Evolutionary conservation across 2,113 vertebrate species (phyloP).

Genomic region (Mastomys natalensis): DNA sequence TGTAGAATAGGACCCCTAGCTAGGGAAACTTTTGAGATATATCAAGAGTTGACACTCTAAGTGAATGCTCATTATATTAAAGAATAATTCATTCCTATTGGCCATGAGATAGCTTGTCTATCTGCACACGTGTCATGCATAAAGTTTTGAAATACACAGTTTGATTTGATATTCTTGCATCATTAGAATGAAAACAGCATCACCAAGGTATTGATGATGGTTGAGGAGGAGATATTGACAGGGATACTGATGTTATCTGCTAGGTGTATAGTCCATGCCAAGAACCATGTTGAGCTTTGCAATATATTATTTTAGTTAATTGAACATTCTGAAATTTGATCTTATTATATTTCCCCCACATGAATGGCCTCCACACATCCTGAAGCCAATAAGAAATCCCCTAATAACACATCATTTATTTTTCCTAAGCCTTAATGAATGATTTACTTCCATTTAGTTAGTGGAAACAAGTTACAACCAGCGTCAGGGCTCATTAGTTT

Average conservation of each 20-base stretch:
- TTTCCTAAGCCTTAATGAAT: conserved; percentile 58
- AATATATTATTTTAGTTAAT: conserved; percentile 56
- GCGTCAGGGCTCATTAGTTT: conserved; percentile 55
- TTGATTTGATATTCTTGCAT: background rate
- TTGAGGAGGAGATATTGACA: background rate
- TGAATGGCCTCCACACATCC: conserved; percentile 41
- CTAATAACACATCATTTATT: background rate
- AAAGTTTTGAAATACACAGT: background rate
- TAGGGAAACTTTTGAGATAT: background rate
- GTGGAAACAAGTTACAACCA: conserved; percentile 58
- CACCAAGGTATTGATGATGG: background rate
- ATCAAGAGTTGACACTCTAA: background rate
- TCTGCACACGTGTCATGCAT: background rate
- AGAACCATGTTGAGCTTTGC: background rate
- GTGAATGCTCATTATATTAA: background rate
- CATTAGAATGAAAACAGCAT: background rate
- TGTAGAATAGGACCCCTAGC: background rate
- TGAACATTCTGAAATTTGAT: conserved; percentile 55
- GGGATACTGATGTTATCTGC: background rate
- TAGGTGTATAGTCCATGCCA: conserved; percentile 36
- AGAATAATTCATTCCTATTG: background rate
- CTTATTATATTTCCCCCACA: background rate
- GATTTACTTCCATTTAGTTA: background rate
- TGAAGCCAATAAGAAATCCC: conserved; percentile 20
- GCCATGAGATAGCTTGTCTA: background rate